Conservation (phyloP, 2,113 vertebrate species). For the Echinops telfairi region DNA sequence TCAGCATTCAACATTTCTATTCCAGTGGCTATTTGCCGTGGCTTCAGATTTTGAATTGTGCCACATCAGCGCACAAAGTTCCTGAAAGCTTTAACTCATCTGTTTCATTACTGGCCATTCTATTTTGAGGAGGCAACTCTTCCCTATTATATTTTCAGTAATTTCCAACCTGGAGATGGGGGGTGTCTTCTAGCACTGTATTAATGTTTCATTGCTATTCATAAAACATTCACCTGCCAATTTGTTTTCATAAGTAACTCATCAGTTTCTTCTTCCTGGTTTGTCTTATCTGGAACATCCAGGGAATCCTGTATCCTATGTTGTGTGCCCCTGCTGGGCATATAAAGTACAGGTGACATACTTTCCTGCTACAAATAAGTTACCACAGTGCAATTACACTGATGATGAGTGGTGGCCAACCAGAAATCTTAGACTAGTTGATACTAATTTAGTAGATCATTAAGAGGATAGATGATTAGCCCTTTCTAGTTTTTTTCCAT, state of each 20-base stretch:
- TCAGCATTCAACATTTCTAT: neutral
- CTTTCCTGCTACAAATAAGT: neutral
- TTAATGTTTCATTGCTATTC: neutral
- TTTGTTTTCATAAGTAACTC: neutral
- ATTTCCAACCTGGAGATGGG: neutral
- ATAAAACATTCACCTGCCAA: neutral
- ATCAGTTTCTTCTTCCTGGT: neutral
- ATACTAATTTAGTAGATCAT: conserved; percentile 57
- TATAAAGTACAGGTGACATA: neutral
- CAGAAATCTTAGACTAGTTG: neutral
- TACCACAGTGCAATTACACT: neutral
- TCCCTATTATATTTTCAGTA: neutral
- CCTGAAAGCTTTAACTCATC: neutral
- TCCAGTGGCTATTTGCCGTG: neutral
- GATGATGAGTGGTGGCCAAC: neutral
- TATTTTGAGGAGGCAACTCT: neutral
- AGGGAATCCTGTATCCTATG: neutral
- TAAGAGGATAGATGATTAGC: conserved; percentile 46
- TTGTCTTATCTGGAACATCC: neutral
- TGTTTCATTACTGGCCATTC: neutral
- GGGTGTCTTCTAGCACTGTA: neutral
- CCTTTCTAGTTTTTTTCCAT: too few relatives aligned
- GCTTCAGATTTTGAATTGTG: neutral
- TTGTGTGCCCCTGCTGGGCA: neutral
- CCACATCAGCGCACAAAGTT: neutral